A percentile compares a stretch with the other conserved stretches of the same genome.
Conservation (phyloP, 1,140 invertebrate species). For the Metopolophium dirhodum region DNA sequence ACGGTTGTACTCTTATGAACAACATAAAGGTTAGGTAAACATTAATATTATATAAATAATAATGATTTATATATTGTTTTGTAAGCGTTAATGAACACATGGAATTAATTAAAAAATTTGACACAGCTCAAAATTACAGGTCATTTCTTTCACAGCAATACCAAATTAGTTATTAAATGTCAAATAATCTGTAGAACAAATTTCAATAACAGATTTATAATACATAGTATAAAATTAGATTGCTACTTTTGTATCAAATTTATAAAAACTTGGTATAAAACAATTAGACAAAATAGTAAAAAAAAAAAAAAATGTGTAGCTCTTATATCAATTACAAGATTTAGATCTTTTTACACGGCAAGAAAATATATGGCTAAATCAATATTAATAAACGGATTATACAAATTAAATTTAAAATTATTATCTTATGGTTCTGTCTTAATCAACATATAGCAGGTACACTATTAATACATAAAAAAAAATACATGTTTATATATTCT, state of each 20-base stretch:
- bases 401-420: not conserved
- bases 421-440: not conserved
- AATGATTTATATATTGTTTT: slow-evolving; percentile 31
- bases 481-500: not conserved
- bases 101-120: slow-evolving; percentile 47
- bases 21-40: slow-evolving; percentile 16
- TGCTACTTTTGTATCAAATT: not conserved
- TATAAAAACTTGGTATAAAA: slow-evolving; percentile 16
- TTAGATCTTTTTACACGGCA: not conserved
- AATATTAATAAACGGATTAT: not conserved
- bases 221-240: not conserved
- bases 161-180: not conserved
- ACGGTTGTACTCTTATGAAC: slow-evolving; percentile 44
- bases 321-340: not conserved
- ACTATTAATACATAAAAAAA: slow-evolving; percentile 40
- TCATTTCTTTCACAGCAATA: not conserved
- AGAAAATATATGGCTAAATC: not conserved
- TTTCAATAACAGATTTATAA: not conserved
- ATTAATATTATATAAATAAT: slow-evolving; percentile 25
- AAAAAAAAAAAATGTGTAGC: not conserved
- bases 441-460: slow-evolving; percentile 44
- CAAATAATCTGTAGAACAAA: not conserved
- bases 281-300: not conserved
- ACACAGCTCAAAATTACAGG: slow-evolving; percentile 23
- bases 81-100: slow-evolving; percentile 55